Conservation (phyloP, 2,888 invertebrate genomes). For the Cynaeus angustus region DNA sequence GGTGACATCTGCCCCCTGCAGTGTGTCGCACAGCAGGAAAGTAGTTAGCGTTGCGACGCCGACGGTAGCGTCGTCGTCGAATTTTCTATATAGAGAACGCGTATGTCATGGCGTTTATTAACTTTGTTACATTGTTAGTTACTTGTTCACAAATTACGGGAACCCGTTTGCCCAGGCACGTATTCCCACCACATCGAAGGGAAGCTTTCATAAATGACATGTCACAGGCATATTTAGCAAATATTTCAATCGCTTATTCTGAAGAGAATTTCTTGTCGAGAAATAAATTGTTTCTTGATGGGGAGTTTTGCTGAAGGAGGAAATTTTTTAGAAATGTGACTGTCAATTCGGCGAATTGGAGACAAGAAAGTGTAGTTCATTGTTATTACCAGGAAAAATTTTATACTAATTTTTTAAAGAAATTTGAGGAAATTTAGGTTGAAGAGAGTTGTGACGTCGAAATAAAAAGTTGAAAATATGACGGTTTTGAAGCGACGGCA, state of each 20-base stretch:
- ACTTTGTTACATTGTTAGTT: slow-evolving; percentile 71
- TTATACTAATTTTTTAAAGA: too few relatives aligned
- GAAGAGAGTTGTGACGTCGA: too few relatives aligned
- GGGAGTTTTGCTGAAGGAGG: too few relatives aligned
- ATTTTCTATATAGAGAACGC: slow-evolving; percentile 53
- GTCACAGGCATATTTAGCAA: slow-evolving; percentile 63
- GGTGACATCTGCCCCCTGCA: slow-evolving; percentile 42
- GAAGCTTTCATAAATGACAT: slow-evolving; percentile 55
- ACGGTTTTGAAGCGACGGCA: too few relatives aligned
- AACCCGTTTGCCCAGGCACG: slow-evolving; percentile 67
- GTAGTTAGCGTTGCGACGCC: slow-evolving; percentile 54
- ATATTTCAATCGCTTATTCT: slow-evolving; percentile 63
- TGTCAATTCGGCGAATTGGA: too few relatives aligned
- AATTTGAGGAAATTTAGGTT: too few relatives aligned
- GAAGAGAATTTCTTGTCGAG: not conserved
- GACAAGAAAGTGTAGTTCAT: too few relatives aligned
- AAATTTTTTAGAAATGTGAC: too few relatives aligned
- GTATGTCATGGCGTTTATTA: slow-evolving; percentile 65
- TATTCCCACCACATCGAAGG: slow-evolving; percentile 62
- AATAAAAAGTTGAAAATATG: too few relatives aligned
- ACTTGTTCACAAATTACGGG: slow-evolving; percentile 70
- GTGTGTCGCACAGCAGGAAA: slow-evolving; percentile 50
- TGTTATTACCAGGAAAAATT: too few relatives aligned
- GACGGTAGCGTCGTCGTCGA: slow-evolving; percentile 56
- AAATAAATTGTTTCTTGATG: too few relatives aligned